Conservation (phyloP, 64 coral and sea anemone species). For the Porites lutea region DNA sequence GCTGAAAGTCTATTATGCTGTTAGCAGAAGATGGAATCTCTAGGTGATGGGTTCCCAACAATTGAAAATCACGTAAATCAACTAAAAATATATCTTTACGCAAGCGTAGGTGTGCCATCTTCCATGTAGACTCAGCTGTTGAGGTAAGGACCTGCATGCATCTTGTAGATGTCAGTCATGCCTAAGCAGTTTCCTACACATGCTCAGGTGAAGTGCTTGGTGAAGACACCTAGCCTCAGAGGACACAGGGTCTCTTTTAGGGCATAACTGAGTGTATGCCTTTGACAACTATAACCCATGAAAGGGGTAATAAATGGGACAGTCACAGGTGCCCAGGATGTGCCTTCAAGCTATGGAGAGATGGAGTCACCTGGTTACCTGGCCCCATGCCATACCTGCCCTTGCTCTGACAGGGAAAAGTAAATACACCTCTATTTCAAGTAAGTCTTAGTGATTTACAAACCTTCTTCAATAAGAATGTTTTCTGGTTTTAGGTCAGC, state of each 20-base stretch:
- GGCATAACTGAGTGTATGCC: too few species aligned
- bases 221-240: background rate
- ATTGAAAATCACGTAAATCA: too few species aligned
- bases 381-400: too few species aligned
- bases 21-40: too few species aligned
- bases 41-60: too few species aligned
- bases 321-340: background rate
- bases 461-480: slow-evolving; percentile 79
- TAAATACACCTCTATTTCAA: too few species aligned
- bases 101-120: background rate
- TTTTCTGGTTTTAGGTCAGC: slow-evolving; percentile 98
- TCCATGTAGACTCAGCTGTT: background rate
- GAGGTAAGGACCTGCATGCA: background rate
- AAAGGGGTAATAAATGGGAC: background rate
- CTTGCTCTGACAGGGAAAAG: too few species aligned
- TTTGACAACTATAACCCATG: background rate
- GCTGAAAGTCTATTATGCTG: too few species aligned
- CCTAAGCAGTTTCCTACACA: background rate
- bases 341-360: background rate
- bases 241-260: background rate
- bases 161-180: background rate
- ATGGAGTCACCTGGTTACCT: background rate
- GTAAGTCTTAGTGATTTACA: background rate
- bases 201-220: background rate
- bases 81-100: background rate